Evolutionary conservation across 1,140 invertebrate species (phyloP).

Genomic region (Sminthurinus signatus): DNA sequence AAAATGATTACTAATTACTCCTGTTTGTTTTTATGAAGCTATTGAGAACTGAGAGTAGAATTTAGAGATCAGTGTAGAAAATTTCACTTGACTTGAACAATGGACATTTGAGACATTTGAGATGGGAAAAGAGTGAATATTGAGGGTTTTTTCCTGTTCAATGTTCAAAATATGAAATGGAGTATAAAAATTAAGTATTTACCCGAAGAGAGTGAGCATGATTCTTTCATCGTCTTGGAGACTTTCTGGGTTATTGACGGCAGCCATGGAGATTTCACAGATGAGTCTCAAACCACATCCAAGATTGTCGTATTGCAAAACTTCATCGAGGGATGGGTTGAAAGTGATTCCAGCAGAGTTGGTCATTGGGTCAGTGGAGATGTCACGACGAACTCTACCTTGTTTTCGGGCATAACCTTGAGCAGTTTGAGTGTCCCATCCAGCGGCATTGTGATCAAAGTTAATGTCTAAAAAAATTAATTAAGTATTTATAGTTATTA

Average conservation of each 20-base stretch:
- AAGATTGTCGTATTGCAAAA: slow-evolving; percentile 34
- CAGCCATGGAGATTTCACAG: slow-evolving; percentile 41
- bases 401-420: background rate
- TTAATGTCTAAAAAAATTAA: slow-evolving; percentile 4
- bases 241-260: slow-evolving; percentile 19
- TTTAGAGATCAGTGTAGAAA: too few relatives aligned
- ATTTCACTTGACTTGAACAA: too few relatives aligned
- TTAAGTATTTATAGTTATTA: background rate
- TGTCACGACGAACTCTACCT: background rate
- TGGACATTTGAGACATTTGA: too few relatives aligned
- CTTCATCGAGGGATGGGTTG: slow-evolving; percentile 29
- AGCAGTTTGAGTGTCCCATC: background rate
- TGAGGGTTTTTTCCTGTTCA: too few relatives aligned
- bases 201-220: slow-evolving; percentile 42
- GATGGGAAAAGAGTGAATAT: too few relatives aligned
- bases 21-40: too few relatives aligned
- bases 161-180: too few relatives aligned
- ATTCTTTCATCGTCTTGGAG: slow-evolving; percentile 40
- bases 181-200: too few relatives aligned
- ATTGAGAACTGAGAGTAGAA: too few relatives aligned
- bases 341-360: background rate
- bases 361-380: background rate
- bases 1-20: too few relatives aligned
- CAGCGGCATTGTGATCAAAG: background rate
- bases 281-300: slow-evolving; percentile 42